Evolutionary conservation across 1,140 invertebrate genomes (phyloP).

Genomic region (Sycophaga agraensis): DNA sequence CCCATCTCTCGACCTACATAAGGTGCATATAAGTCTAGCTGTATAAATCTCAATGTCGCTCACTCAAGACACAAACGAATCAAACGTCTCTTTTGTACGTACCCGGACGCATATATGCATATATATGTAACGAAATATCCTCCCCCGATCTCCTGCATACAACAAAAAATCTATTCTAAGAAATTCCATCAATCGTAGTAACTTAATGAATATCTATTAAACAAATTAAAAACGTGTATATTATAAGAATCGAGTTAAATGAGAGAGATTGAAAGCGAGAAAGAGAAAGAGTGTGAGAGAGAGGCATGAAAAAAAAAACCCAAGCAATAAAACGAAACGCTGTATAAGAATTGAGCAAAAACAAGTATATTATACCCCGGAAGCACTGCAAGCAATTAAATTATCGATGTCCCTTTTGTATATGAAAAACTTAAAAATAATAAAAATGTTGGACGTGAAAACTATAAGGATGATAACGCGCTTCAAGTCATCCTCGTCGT

Average conservation of each 20-base stretch:
- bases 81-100: background rate
- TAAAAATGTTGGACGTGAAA: too few relatives aligned
- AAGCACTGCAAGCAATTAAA: constrained; percentile 20
- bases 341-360: background rate
- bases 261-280: background rate
- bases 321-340: constrained; percentile 7
- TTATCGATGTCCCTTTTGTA: constrained; percentile 17
- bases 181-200: too few relatives aligned
- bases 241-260: too few relatives aligned
- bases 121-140: too few relatives aligned
- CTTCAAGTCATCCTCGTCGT: background rate
- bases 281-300: too few relatives aligned
- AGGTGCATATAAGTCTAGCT: background rate
- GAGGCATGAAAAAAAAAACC: background rate
- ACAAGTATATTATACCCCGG: background rate
- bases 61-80: constrained; percentile 3
- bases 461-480: too few relatives aligned
- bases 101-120: background rate
- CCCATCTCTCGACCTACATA: background rate
- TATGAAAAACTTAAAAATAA: too few relatives aligned
- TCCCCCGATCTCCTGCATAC: too few relatives aligned
- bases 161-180: too few relatives aligned
- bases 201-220: too few relatives aligned
- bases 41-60: constrained; percentile 5
- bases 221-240: background rate